Conservation (phyloP, 2,888 invertebrate genomes). For the Nasonia oneida region DNA sequence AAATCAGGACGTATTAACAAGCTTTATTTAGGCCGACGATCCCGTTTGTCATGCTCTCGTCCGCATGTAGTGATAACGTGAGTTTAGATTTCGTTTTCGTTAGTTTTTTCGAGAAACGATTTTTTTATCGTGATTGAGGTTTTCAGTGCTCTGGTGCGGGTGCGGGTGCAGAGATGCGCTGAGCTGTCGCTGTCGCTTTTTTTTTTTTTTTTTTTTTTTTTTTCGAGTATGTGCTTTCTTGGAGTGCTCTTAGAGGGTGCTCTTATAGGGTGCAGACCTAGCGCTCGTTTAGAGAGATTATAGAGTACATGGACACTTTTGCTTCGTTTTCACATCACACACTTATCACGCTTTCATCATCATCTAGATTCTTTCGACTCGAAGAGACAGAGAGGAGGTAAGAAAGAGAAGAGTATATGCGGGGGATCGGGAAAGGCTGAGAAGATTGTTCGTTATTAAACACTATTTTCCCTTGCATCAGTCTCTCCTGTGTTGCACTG, state of each 20-base stretch:
- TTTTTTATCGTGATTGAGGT: background rate
- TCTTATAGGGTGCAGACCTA: constrained; percentile 4
- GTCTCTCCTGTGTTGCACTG: too few relatives aligned
- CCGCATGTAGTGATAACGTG: background rate
- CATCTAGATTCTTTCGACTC: constrained; percentile 1
- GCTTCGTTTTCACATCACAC: constrained; percentile 6
- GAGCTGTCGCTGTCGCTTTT: background rate
- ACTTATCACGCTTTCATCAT: background rate
- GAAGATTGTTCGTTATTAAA: background rate
- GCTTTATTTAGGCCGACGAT: constrained; percentile 33
- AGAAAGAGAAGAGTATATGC: background rate
- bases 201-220: background rate
- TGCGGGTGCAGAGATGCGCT: constrained; percentile 7
- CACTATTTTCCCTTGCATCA: background rate
- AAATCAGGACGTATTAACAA: constrained; percentile 53
- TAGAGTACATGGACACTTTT: background rate
- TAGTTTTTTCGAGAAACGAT: background rate
- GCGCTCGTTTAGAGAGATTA: background rate
- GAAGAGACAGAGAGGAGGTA: background rate
- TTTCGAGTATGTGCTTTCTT: background rate
- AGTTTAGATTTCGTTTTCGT: background rate
- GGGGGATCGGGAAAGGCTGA: background rate
- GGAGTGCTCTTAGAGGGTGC: constrained; percentile 5
- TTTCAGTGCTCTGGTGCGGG: background rate
- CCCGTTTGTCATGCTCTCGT: background rate